Percentiles rank a stretch among this genome's conserved stretches.
These are phyloP conservation scores for Aulostomus chinensis DNA, from an alignment of 2,797 vertebrate genomes.

Conservation along the genomic window DNA sequence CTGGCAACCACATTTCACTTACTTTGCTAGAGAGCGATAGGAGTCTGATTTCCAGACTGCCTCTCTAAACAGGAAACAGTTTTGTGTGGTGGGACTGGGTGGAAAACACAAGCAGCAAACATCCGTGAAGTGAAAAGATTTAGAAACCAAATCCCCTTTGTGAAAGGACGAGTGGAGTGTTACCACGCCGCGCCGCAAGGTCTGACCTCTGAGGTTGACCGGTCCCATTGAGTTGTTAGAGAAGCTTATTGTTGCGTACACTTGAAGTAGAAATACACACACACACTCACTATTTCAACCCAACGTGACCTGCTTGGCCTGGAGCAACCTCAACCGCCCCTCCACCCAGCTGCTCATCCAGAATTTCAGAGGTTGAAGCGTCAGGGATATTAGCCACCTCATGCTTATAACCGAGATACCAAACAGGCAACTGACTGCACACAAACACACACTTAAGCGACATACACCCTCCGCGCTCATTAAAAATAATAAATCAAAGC, in stretches of 20 bases:
- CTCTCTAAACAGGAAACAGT: no score
- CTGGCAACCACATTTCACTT: no score
- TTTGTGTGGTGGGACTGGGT: slow-evolving; percentile 30
- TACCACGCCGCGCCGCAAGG: slow-evolving; percentile 17
- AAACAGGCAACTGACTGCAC: slow-evolving; percentile 2
- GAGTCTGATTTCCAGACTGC: no score
- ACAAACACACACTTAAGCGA: slow-evolving; percentile 15
- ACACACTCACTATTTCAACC: slow-evolving; percentile 5
- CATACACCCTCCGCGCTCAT: no score
- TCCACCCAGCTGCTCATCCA: background rate
- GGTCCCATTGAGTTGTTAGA: no score
- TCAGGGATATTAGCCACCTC: slow-evolving; percentile 31
- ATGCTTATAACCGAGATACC: no score
- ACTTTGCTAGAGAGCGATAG: no score
- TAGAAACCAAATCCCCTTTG: slow-evolving; percentile 44
- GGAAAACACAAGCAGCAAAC: no score
- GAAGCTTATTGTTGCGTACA: background rate
- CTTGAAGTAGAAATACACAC: slow-evolving; percentile 4
- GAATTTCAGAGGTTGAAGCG: no score
- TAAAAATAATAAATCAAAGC: slow-evolving; percentile 7
- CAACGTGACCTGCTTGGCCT: slow-evolving; percentile 8
- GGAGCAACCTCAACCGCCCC: slow-evolving; percentile 8
- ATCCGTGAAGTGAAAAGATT: no score
- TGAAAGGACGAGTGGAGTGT: slow-evolving; percentile 45
- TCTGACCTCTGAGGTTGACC: slow-evolving; percentile 38